Conservation (phyloP, 2,888 invertebrate species). For the Phytoseiulus persimilis region DNA sequence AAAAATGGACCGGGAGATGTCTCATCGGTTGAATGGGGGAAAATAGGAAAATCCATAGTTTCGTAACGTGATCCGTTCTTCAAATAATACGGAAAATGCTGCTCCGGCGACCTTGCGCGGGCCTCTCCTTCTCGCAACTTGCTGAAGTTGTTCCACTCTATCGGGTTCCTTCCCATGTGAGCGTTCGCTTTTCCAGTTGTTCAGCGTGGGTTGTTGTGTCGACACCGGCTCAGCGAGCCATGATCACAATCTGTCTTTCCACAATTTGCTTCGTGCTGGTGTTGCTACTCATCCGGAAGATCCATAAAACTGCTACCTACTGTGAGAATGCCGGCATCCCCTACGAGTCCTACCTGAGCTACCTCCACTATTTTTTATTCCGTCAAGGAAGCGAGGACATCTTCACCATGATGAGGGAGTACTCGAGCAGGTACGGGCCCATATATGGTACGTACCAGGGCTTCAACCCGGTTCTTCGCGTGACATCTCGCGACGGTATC, state of each 20-base stretch:
- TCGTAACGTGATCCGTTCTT: no score
- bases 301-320: neutral
- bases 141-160: no score
- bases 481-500: neutral
- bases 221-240: neutral
- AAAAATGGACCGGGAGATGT: no score
- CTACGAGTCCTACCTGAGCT: neutral
- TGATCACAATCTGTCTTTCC: neutral
- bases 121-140: no score
- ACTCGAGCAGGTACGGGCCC: neutral
- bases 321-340: conserved; percentile 12
- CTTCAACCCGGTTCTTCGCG: neutral
- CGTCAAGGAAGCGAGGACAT: neutral
- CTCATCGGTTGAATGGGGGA: no score
- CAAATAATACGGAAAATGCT: no score
- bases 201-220: no score
- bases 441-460: conserved; percentile 14
- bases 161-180: no score
- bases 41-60: no score
- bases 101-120: no score
- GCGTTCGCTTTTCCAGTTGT: no score
- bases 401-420: neutral
- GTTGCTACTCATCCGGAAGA: neutral
- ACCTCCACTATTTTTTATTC: neutral
- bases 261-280: neutral